Percentiles rank a stretch among this genome's conserved stretches.
Conservation (phyloP, 2,888 invertebrate species). For the Mythimna lalbum region DNA sequence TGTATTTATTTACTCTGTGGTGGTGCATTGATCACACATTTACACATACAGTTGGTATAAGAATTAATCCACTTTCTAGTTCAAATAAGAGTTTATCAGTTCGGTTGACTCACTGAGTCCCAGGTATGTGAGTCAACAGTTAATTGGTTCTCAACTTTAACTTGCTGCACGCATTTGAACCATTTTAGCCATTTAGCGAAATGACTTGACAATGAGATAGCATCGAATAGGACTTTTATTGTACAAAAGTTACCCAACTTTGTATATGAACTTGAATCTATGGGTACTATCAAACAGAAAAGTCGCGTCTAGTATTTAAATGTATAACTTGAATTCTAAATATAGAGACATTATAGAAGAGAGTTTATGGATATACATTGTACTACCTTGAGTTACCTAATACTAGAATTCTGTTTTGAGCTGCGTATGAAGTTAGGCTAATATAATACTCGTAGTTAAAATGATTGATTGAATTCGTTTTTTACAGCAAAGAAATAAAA, state of each 20-base stretch:
- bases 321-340: background rate
- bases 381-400: conserved; percentile 6
- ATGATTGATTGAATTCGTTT: background rate
- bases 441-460: background rate
- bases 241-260: too few relatives aligned
- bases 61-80: conserved; percentile 53
- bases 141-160: conserved; percentile 56
- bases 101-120: conserved; percentile 55
- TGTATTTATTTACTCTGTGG: conserved; percentile 14
- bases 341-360: too few relatives aligned
- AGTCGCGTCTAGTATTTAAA: background rate
- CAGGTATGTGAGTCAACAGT: conserved; percentile 59
- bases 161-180: conserved; percentile 23
- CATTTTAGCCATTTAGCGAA: conserved; percentile 13
- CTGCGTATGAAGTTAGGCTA: background rate
- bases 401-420: background rate
- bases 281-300: background rate
- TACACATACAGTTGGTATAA: conserved; percentile 30
- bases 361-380: background rate
- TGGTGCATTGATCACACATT: conserved; percentile 46
- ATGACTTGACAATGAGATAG: background rate
- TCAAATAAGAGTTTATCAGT: conserved; percentile 57
- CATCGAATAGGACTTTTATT: too few relatives aligned
- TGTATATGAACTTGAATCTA: too few relatives aligned
- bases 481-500: background rate